Base-by-base conservation (phyloP, 1,140 invertebrate genomes). In the Papilio polytes region DNA sequence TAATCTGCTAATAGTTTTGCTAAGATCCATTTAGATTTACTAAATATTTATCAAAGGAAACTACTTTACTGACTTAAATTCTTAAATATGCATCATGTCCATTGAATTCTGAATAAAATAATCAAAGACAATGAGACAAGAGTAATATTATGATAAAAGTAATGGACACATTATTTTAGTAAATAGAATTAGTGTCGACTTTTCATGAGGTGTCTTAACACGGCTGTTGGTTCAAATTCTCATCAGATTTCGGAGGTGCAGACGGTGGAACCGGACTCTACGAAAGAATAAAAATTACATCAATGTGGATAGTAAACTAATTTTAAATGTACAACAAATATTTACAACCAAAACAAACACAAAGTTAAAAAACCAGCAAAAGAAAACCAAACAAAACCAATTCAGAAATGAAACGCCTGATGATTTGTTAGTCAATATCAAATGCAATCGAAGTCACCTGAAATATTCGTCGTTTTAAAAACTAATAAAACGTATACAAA, bases 211-310 rank as follows among this genome's bases (percentile, higher is more conserved):
- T 79, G 79, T 83, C 85, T 90, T 93, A 94, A 89, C 88, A 91
- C 84, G 88, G 86, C 81, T 93, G 88, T 80, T 95, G 89, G 93
- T 97, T 97, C 94, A 97, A 95, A 95, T 97, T 97, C 91, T 97
- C 96, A 91, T 97, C 96, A 85, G 96, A 96, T 86, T 96, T 96
- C 82, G 96, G 95, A 94, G 96, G 94, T 89, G 94, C 85, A 89
- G 94, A 92, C 84, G 93, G 95, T 80, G 96, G 96, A 86, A 97
- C 94, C 84, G 97, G 97, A 93, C 96, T 97, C 97, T 97, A 96
- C 87, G 93, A 94, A 92, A 95, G 94, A 96, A 90, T 85, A 84
- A 66, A 56, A 63, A 59, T 83, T 83, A 72, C 48, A 80, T 76
- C 78, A 81, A 80, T 51, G 46, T 76, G 10, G 31, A n/a, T 20